Percentiles rank a stretch among this genome's conserved stretches.
phyloP scores from a whole-genome alignment of 2,888 invertebrate species.

The Aphodius sticticus region DNA sequence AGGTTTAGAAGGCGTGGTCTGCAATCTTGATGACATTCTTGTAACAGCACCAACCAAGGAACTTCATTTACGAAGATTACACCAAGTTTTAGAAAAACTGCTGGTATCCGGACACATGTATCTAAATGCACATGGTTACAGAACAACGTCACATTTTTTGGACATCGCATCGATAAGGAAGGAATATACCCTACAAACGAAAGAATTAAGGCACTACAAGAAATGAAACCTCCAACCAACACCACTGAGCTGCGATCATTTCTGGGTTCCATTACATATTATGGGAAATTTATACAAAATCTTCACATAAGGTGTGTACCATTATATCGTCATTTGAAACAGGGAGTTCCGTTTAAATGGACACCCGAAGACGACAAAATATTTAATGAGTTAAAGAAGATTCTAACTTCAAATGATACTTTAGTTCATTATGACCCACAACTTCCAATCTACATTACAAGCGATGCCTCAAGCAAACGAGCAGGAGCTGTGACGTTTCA shows the following conservation, averaged over 20 bases:
- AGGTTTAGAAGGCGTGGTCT: constrained; percentile 14
- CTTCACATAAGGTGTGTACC: constrained; percentile 36
- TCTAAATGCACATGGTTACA: constrained; percentile 35
- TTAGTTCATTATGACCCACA: constrained; percentile 38
- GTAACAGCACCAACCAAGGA: constrained; percentile 10
- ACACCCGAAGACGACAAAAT: constrained; percentile 27
- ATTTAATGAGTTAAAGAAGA: constrained; percentile 38
- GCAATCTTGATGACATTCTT: constrained; percentile 27
- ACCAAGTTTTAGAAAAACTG: background rate
- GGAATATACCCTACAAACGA: constrained; percentile 37
- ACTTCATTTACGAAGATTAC: too few species aligned
- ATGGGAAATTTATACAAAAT: constrained; percentile 35
- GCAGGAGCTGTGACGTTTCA: constrained; percentile 37
- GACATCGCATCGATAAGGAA: constrained; percentile 35
- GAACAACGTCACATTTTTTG: constrained; percentile 33
- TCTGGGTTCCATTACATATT: constrained; percentile 34
- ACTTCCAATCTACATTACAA: constrained; percentile 30
- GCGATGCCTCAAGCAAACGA: constrained; percentile 35
- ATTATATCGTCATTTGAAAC: constrained; percentile 37
- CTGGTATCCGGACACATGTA: constrained; percentile 27
- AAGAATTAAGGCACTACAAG: constrained; percentile 35
- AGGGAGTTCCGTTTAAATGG: constrained; percentile 35
- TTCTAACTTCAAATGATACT: constrained; percentile 30
- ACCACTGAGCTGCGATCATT: constrained; percentile 37
- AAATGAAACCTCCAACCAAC: constrained; percentile 33